phyloP scores from a whole-genome alignment of 2,797 vertebrate genomes.

The Taenioides sp. region DNA sequence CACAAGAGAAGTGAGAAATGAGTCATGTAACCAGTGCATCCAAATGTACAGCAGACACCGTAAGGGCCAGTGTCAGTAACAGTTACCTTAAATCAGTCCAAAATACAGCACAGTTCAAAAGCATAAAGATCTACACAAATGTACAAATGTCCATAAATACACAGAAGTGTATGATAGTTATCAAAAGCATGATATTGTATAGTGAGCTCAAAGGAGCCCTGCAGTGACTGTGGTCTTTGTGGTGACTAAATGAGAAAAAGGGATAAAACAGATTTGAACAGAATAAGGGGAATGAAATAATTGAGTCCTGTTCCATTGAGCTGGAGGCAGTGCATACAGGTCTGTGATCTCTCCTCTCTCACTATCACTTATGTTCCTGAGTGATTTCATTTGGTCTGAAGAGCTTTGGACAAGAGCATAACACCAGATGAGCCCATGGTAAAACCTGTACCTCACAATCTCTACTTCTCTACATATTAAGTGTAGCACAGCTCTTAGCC shows the following conservation, averaged over 20 bases:
- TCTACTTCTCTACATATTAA: slow-evolving; percentile 63
- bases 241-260: slow-evolving; percentile 17
- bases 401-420: slow-evolving; percentile 56
- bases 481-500: slow-evolving; percentile 33
- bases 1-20: slow-evolving; percentile 25
- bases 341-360: slow-evolving; percentile 54
- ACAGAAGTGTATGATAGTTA: not conserved
- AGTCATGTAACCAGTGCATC: slow-evolving; percentile 41
- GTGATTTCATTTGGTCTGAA: slow-evolving; percentile 63
- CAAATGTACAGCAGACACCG: slow-evolving; percentile 19
- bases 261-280: slow-evolving; percentile 19
- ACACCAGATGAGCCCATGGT: slow-evolving; percentile 63
- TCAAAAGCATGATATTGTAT: not conserved
- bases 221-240: not conserved
- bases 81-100: not conserved
- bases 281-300: slow-evolving; percentile 27
- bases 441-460: slow-evolving; percentile 47
- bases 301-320: slow-evolving; percentile 37
- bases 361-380: slow-evolving; percentile 59
- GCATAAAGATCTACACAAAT: not conserved
- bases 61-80: slow-evolving; percentile 21
- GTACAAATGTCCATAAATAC: slow-evolving; percentile 1
- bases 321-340: slow-evolving; percentile 49
- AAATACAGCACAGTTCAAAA: not conserved
- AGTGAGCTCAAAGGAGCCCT: not conserved